Evolutionary conservation across 1,140 invertebrate species (phyloP), one percentile per base, ranked within the genome.

Genomic region (Aphelinus atriplicis): DNA sequence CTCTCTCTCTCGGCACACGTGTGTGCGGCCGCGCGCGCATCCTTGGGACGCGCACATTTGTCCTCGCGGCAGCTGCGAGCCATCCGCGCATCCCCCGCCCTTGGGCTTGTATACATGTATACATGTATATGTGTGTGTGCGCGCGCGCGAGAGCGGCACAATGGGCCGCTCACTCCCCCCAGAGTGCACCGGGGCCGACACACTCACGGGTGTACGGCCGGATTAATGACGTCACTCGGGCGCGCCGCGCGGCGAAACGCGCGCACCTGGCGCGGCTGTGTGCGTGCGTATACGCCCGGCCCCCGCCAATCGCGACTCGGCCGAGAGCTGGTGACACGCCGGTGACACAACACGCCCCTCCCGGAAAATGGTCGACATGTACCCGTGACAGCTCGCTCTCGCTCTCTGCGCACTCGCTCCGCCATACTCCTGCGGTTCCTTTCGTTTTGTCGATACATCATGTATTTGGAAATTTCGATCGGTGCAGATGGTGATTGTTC

Each of bases 151-250:
- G 26, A 26, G 26, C 26, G 26, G 7, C 80, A 87, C 86, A 87
- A 87, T 87, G 77, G 79, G 79, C 78, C 75, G 51, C 79, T 80
- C 78, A 79, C 80, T 82, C 81, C 83, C 82, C 77, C 78, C 80
- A 87, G 84, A 83, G 82, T 82, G 42, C 45, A 48, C 45, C 47
- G 46, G 48, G 46, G 48, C 7, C 7, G 62, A 63, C 45, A 63
- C 5, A 9, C 45, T 48, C 26, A 9, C 1, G 45, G 42, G n/a
- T 50, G 63, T 77, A 86, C 85, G 84, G 85, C 80, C 86, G 86
- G 84, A 87, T 87, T 88, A 88, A 83, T 84, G 85, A 87, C 84
- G 85, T 86, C 85, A 86, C 75, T 78, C 65, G 72, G 58, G 48
- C 26, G 9, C 3, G 58, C 61, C 78, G 73, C 73, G 76, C 73